phyloP scores from a whole-genome alignment of 2,888 invertebrate species.

The Antheraea yamamai region DNA sequence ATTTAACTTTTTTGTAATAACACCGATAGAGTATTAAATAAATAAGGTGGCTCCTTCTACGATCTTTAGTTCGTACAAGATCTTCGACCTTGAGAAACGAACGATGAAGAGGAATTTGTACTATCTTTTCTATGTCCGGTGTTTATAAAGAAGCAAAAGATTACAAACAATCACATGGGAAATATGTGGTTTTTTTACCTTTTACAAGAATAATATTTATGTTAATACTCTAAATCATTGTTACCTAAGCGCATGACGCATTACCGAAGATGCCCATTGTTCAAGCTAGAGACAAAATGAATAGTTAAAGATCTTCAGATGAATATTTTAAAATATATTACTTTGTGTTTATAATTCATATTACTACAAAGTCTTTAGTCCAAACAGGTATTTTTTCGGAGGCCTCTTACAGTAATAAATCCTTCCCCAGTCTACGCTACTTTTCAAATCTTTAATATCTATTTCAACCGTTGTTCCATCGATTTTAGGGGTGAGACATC shows the following conservation, averaged over 20 bases:
- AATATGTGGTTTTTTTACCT: not conserved
- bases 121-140: too few relatives aligned
- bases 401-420: not conserved
- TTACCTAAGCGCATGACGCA: not conserved
- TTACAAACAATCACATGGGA: too few relatives aligned
- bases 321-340: slow-evolving; percentile 1
- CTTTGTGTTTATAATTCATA: not conserved
- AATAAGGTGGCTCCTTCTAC: too few relatives aligned
- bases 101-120: too few relatives aligned
- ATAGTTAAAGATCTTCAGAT: not conserved
- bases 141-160: too few relatives aligned
- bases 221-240: not conserved
- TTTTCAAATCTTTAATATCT: not conserved
- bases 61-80: too few relatives aligned
- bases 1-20: too few relatives aligned
- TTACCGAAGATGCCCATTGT: not conserved
- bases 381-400: not conserved
- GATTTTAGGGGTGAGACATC: not conserved
- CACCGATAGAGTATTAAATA: too few relatives aligned
- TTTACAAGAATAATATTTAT: not conserved
- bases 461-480: not conserved
- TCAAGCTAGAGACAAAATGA: not conserved
- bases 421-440: not conserved
- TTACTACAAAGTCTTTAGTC: not conserved
- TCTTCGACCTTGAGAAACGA: too few relatives aligned